Evolutionary conservation across 2,113 vertebrate genomes (phyloP).

Genomic region (Chaenocephalus aceratus): DNA sequence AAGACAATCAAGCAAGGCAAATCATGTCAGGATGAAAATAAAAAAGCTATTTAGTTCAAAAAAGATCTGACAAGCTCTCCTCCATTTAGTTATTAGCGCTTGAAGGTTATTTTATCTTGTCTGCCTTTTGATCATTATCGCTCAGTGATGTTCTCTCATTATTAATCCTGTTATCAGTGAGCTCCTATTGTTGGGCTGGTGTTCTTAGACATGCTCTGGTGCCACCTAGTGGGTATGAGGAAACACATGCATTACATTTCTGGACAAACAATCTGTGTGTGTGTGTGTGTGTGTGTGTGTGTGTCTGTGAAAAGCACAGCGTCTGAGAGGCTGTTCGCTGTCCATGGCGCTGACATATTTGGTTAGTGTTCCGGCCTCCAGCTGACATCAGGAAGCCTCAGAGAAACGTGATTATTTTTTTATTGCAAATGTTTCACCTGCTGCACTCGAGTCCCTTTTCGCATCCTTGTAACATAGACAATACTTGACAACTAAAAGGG

Average conservation of each 20-base stretch:
- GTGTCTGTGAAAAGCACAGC: background rate
- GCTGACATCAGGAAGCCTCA: conserved; percentile 2
- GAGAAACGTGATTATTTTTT: conserved; percentile 39
- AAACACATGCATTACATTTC: background rate
- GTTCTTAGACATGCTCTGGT: conserved; percentile 49
- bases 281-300: background rate
- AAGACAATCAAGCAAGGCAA: background rate
- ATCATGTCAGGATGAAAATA: background rate
- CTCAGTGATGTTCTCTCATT: conserved; percentile 1
- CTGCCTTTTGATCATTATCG: background rate
- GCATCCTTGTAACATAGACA: background rate
- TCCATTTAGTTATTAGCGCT: background rate
- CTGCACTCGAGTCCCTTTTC: background rate
- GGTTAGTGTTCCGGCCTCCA: conserved; percentile 12
- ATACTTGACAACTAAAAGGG: background rate
- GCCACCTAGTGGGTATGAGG: conserved; percentile 65
- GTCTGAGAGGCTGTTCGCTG: conserved; percentile 10
- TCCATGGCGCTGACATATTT: conserved; percentile 48
- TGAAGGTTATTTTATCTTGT: background rate
- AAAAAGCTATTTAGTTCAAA: background rate
- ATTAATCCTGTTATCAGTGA: background rate
- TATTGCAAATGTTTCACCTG: conserved; percentile 13
- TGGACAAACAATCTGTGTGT: background rate
- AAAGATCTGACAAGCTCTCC: background rate
- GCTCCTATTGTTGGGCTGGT: background rate